phyloP scores from a whole-genome alignment of 1,140 invertebrate species.

The Phocides pigmalion region DNA sequence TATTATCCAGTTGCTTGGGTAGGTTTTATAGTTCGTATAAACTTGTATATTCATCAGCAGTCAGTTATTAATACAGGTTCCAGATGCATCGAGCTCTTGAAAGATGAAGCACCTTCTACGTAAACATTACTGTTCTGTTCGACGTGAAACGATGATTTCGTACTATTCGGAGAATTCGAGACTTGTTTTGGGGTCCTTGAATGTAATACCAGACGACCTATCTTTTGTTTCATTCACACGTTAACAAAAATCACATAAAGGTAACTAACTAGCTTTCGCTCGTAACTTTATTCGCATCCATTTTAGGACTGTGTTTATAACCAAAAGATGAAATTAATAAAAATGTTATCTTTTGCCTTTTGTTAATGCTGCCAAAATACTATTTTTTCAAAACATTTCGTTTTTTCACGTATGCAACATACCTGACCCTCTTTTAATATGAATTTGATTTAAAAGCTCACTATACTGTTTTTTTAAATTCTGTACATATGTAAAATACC shows the following conservation, averaged over 20 bases:
- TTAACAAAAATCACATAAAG: not conserved
- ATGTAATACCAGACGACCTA: conserved; percentile 2
- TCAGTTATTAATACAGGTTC: conserved; percentile 49
- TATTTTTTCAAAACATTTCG: too few species aligned
- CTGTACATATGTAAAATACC: too few species aligned
- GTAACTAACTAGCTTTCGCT: not conserved
- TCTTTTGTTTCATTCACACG: conserved; percentile 8
- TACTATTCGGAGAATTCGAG: conserved; percentile 14
- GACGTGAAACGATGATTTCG: conserved; percentile 23
- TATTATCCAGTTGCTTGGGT: too few species aligned
- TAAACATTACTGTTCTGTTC: conserved; percentile 42
- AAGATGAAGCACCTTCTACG: conserved; percentile 46
- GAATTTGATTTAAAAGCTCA: too few species aligned
- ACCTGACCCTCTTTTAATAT: too few species aligned
- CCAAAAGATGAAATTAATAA: too few species aligned
- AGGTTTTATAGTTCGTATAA: not conserved
- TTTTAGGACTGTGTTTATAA: too few species aligned
- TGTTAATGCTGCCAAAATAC: too few species aligned
- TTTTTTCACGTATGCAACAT: too few species aligned
- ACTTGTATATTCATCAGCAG: conserved; percentile 37
- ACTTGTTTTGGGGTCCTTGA: conserved; percentile 17
- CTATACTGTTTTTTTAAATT: too few species aligned
- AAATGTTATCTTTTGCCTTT: too few species aligned
- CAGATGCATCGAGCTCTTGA: conserved; percentile 52
- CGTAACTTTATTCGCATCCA: too few species aligned